Conservation (phyloP, 2,797 vertebrate species). For the Hippoglossus hippoglossus region DNA sequence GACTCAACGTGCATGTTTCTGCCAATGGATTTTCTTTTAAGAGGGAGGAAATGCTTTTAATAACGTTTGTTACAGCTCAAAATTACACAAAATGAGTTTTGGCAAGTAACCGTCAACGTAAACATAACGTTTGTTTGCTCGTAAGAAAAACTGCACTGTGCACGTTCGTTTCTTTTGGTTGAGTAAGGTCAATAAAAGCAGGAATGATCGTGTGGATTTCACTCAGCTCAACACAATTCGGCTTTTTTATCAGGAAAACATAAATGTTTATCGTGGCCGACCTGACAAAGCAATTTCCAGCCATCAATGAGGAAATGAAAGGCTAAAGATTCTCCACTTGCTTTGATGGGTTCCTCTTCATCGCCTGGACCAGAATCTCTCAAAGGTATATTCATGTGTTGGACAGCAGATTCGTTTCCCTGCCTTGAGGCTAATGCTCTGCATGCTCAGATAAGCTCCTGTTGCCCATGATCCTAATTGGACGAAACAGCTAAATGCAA, state of each 20-base stretch:
- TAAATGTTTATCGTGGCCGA: background rate
- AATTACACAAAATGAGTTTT: background rate
- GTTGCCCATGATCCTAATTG: constrained; percentile 46
- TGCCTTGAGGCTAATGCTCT: constrained; percentile 31
- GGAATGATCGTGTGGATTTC: background rate
- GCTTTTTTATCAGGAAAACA: background rate
- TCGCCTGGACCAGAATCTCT: no score
- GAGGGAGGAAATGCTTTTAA: background rate
- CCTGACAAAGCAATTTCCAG: background rate
- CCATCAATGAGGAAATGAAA: background rate
- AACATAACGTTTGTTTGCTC: background rate
- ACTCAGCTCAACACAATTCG: no score
- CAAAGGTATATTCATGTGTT: constrained; percentile 5
- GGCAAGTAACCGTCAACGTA: background rate
- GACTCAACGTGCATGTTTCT: no score
- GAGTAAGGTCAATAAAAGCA: background rate
- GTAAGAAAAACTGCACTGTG: background rate
- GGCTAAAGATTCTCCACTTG: background rate
- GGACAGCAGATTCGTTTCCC: constrained; percentile 32
- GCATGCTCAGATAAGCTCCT: constrained; percentile 43
- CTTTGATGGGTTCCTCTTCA: constrained; percentile 16
- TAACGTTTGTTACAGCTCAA: background rate
- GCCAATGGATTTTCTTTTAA: no score
- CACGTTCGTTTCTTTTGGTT: background rate
- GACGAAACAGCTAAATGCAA: constrained; percentile 56